Base-by-base conservation (phyloP, 2,888 invertebrate genomes). In the Eulithis testata region DNA sequence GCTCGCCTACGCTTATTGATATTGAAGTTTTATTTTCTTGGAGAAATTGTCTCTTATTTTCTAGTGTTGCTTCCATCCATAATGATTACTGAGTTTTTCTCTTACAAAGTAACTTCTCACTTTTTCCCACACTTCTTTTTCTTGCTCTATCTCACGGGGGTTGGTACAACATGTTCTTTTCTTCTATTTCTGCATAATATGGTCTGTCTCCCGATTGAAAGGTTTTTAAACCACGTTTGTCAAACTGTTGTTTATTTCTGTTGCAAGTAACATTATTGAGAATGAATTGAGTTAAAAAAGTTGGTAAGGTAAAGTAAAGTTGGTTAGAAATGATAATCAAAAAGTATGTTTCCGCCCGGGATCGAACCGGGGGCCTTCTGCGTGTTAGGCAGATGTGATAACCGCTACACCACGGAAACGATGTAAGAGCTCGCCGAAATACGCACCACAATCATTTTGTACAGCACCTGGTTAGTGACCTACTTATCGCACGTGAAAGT, bases 371-470 rank as follows among this genome's bases (percentile, higher is more conserved):
- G 96, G 96, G 95, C 96, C 96, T 96, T 96, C 96, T 96, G 96
- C 96, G 96, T 96, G 96, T 96, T 96, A 96, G 96, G 96, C 96
- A 96, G 96, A 96, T 96, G 96, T 96, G 96, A 96, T 96, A 96
- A 96, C 96, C 96, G 95, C 96, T 96, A 96, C 96, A 96, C 96
- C 96, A 96, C 96, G 95, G 95, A 96, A 96, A 96, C 95, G 58
- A 64, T 71, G 52, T 12, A 0, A 9, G 5, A 5, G 1, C 0
- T 1, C 3, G 36, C 8, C 8, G 50, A 68, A 64, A 7, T 45
- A n/a, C 14, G 44, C 31, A 44, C 5, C 4, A 50, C 31, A 43
- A 53, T 56, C 40, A 60, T 47, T 47, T 7, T 5, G 37, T 27
- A 49, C 43, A 61, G 12, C 11, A 11, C 53, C 14, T 40, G 9